phyloP scores from a whole-genome alignment of 92 coral and sea anemone species.

The Epizoanthus illoricatus region DNA sequence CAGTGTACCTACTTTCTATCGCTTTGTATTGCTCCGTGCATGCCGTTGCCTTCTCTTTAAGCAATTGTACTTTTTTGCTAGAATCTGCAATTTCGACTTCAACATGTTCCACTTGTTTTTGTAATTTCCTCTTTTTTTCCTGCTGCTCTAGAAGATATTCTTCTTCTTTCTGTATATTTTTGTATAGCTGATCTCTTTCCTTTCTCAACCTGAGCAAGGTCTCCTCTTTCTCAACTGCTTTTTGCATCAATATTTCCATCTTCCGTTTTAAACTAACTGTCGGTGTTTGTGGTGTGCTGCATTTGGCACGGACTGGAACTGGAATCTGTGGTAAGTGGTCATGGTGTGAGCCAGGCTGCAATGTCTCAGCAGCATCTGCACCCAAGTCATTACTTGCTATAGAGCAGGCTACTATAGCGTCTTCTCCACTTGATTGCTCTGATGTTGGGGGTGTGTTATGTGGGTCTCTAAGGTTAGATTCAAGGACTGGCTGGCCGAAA shows the following conservation, averaged over 20 bases:
- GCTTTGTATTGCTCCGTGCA: not conserved
- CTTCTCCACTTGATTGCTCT: not conserved
- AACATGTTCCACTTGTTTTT: slow-evolving; percentile 5
- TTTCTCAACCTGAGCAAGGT: not conserved
- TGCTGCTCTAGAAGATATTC: not conserved
- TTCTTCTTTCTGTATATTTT: slow-evolving; percentile 6
- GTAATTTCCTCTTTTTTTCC: not conserved
- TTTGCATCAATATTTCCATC: slow-evolving; percentile 5
- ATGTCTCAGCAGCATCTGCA: not conserved
- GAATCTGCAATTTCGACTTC: slow-evolving; percentile 9
- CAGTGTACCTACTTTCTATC: not conserved
- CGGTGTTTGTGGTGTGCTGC: not conserved
- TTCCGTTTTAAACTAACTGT: slow-evolving; percentile 6
- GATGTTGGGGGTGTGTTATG: not conserved
- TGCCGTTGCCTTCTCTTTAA: not conserved
- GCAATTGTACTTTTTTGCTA: not conserved
- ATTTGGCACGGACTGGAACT: not conserved
- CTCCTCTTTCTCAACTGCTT: slow-evolving; percentile 13
- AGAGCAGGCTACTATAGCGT: too few relatives aligned
- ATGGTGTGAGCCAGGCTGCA: slow-evolving; percentile 14
- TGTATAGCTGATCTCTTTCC: not conserved
- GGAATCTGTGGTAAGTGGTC: not conserved
- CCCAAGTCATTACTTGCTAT: not conserved
- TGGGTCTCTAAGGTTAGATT: too few relatives aligned
- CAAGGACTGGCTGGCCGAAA: too few relatives aligned